phyloP scores from a whole-genome alignment of 2,888 invertebrate genomes.

The Philaethria dido region DNA sequence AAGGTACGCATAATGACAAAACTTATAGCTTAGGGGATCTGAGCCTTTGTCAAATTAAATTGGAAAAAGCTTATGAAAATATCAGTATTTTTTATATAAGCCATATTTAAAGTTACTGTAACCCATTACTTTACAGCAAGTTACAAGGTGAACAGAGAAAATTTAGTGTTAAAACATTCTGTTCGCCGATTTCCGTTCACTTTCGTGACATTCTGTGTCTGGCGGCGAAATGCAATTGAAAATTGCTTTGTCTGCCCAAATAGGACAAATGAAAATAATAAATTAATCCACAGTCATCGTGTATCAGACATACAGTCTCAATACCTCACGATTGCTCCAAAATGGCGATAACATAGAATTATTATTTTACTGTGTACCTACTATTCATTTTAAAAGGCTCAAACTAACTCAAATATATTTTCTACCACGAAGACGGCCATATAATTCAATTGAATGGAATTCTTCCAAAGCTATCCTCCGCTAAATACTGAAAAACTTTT shows the following conservation, averaged over 20 bases:
- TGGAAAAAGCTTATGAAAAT: background rate
- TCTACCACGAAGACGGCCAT: constrained; percentile 20
- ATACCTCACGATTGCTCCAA: too few species aligned
- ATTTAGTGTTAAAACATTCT: too few species aligned
- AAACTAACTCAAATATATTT: constrained; percentile 4
- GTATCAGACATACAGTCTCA: too few species aligned
- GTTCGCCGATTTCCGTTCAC: too few species aligned
- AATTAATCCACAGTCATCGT: too few species aligned
- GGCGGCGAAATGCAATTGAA: too few species aligned
- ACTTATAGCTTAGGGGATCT: background rate
- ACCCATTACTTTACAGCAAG: too few species aligned
- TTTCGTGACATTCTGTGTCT: too few species aligned
- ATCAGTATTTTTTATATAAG: background rate
- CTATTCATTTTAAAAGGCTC: background rate
- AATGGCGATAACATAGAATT: background rate
- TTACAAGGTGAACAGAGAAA: too few species aligned
- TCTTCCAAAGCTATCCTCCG: constrained; percentile 58
- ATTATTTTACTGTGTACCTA: background rate
- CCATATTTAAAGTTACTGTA: too few species aligned
- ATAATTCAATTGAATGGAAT: constrained; percentile 62
- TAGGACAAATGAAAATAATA: too few species aligned
- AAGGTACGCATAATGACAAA: constrained; percentile 11
- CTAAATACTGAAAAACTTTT: constrained; percentile 77
- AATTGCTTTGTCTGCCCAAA: too few species aligned
- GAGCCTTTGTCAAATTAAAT: constrained; percentile 1